A percentile compares a stretch with the other conserved stretches of the same genome.
These are phyloP conservation scores for Acanthosoma haemorrhoidale DNA, from an alignment of 2,888 invertebrate species.

Conservation along the genomic window DNA sequence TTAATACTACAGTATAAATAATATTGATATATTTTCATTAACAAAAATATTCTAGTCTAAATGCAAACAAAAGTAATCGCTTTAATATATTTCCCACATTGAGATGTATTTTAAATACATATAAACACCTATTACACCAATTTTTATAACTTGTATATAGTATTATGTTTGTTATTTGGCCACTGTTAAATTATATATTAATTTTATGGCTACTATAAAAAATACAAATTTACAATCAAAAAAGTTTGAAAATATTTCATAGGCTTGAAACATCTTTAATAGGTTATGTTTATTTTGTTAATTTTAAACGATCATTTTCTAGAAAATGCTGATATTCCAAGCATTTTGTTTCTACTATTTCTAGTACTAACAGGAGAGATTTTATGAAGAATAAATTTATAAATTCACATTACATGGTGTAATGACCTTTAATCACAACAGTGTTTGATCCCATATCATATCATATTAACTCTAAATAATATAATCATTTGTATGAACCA, in stretches of 20 bases:
- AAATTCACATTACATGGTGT: neutral
- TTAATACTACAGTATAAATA: neutral
- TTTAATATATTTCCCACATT: neutral
- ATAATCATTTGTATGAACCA: too few relatives aligned
- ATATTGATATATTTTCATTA: neutral
- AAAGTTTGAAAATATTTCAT: neutral
- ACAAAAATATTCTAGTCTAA: too few relatives aligned
- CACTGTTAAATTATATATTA: neutral
- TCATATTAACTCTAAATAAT: too few relatives aligned
- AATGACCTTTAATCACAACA: neutral
- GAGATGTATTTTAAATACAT: neutral
- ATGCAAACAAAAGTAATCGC: too few relatives aligned
- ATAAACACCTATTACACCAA: neutral
- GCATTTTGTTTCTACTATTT: neutral
- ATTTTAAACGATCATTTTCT: neutral
- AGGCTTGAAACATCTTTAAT: neutral
- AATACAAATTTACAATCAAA: neutral
- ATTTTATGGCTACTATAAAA: neutral
- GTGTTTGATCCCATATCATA: neutral
- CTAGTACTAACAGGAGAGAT: neutral
- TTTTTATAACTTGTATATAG: neutral
- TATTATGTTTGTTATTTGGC: neutral
- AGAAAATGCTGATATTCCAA: neutral
- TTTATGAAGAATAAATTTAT: constrained; percentile 1
- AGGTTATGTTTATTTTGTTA: neutral